These are phyloP conservation scores for Cecidostiba fungosa DNA, from an alignment of 2,888 invertebrate genomes.

Conservation along the genomic window DNA sequence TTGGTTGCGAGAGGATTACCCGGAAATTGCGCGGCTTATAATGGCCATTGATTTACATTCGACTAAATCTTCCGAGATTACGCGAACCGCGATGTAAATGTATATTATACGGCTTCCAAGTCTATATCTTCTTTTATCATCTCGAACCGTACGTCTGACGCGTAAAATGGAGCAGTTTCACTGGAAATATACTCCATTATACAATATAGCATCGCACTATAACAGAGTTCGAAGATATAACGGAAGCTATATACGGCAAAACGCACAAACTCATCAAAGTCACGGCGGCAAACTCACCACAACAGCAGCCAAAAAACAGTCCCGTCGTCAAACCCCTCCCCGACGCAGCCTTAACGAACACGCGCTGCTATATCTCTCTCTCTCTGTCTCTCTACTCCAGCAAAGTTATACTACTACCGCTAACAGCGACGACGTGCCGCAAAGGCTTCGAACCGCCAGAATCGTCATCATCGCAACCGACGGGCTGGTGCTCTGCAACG, in stretches of 20 bases:
- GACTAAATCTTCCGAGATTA: background rate
- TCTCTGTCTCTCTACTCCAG: background rate
- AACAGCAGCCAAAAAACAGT: background rate
- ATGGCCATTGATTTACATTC: slow-evolving; percentile 19
- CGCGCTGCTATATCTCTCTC: background rate
- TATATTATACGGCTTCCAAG: no score
- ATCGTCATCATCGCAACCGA: background rate
- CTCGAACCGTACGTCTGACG: background rate
- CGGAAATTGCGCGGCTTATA: slow-evolving; percentile 12
- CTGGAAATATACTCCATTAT: no score
- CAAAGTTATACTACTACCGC: background rate
- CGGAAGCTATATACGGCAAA: background rate
- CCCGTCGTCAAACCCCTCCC: background rate
- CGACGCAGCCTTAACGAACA: background rate
- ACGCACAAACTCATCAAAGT: slow-evolving; percentile 4
- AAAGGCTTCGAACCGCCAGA: background rate
- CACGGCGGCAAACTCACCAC: background rate
- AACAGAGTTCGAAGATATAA: no score
- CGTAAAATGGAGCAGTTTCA: background rate
- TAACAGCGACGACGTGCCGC: background rate
- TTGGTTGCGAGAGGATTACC: background rate
- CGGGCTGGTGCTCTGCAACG: no score
- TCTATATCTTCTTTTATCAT: no score
- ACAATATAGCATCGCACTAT: no score
- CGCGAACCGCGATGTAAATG: no score